phyloP scores from a whole-genome alignment of 2,113 vertebrate species.

The Electrona antarctica region DNA sequence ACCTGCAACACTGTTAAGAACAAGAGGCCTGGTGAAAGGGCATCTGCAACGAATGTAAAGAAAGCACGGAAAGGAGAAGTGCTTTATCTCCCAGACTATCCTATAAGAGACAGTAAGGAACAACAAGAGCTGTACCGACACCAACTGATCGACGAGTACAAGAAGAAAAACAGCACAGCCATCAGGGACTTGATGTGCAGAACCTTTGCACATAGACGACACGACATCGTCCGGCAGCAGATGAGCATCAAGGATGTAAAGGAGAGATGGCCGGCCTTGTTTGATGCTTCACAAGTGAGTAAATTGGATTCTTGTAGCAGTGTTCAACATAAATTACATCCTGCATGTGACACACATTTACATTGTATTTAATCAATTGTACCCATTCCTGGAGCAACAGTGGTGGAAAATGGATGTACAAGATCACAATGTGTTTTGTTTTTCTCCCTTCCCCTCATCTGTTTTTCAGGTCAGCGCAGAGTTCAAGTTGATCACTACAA shows the following conservation, averaged over 20 bases:
- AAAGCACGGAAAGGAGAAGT: constrained; percentile 36
- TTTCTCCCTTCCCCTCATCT: too few relatives aligned
- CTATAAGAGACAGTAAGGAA: constrained; percentile 9
- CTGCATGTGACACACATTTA: too few relatives aligned
- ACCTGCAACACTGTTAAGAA: constrained; percentile 27
- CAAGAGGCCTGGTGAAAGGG: constrained; percentile 2
- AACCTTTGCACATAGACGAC: constrained; percentile 40
- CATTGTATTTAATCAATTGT: too few relatives aligned
- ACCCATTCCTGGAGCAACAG: too few relatives aligned
- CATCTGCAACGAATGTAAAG: constrained; percentile 18
- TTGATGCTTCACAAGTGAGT: too few relatives aligned
- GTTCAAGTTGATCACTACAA: too few relatives aligned
- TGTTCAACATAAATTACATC: too few relatives aligned
- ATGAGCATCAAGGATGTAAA: constrained; percentile 36
- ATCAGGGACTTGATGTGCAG: constrained; percentile 31
- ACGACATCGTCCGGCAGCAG: constrained; percentile 22
- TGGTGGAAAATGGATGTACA: too few relatives aligned
- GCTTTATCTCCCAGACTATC: constrained; percentile 27
- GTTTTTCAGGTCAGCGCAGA: too few relatives aligned
- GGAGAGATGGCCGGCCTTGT: constrained; percentile 32
- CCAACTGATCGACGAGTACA: constrained; percentile 4
- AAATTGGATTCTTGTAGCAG: too few relatives aligned
- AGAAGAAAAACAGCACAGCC: constrained; percentile 26
- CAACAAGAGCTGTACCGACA: constrained; percentile 7
- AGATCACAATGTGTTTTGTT: too few relatives aligned